phyloP scores from a whole-genome alignment of 2,113 vertebrate species.

The Trematomus loennbergii region DNA sequence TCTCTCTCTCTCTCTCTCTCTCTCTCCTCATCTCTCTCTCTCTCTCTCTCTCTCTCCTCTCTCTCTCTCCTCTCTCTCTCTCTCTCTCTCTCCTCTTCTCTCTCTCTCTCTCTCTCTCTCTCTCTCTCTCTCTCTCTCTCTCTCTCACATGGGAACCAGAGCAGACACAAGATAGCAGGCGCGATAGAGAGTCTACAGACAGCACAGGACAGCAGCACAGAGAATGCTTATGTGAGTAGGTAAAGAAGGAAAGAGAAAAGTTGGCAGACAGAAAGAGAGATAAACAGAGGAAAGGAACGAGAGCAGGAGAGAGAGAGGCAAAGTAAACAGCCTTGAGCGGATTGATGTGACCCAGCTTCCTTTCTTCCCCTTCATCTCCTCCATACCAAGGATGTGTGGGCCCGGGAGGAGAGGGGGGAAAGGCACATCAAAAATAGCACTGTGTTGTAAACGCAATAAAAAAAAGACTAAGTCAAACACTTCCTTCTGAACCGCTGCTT shows the following conservation, averaged over 20 bases:
- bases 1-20: no score
- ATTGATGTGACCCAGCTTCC: constrained; percentile 56
- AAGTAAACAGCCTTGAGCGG: constrained; percentile 60
- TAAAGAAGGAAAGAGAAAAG: neutral
- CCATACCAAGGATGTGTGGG: constrained; percentile 46
- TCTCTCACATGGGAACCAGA: constrained; percentile 35
- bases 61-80: no score
- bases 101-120: no score
- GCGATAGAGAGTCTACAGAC: neutral
- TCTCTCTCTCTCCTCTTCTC: no score
- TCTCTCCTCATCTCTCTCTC: constrained; percentile 33
- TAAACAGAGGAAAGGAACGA: neutral
- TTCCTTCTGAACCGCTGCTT: neutral
- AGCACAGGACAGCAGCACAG: no score
- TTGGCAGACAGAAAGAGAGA: neutral
- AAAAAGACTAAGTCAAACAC: constrained; percentile 31
- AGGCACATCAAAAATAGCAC: constrained; percentile 61
- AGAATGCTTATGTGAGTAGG: neutral
- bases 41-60: neutral
- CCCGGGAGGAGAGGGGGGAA: constrained; percentile 45
- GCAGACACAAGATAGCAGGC: constrained; percentile 22
- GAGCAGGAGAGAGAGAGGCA: constrained; percentile 4
- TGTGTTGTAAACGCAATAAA: constrained; percentile 34
- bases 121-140: neutral
- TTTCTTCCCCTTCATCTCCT: constrained; percentile 41